Evolutionary conservation across 2,797 vertebrate genomes (phyloP).

Genomic region (Enteromius mattozi): DNA sequence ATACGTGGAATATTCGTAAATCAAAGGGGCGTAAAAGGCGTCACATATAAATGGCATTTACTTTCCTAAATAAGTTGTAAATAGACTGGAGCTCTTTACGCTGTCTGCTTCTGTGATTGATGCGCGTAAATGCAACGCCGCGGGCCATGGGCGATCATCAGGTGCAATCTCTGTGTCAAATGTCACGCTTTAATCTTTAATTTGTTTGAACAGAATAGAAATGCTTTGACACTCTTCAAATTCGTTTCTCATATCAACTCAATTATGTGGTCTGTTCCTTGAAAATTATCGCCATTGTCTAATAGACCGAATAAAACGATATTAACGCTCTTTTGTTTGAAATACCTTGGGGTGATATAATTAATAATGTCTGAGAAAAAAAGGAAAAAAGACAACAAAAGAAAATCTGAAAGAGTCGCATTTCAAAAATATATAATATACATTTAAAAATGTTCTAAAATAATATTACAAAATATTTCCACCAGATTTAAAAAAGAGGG

Average conservation of each 20-base stretch:
- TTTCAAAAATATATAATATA: neutral
- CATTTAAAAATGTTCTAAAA: neutral
- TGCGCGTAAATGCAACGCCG: constrained; percentile 80
- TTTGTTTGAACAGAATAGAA: constrained; percentile 91
- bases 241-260: constrained; percentile 93
- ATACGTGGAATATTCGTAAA: neutral
- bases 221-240: constrained; percentile 88
- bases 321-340: constrained; percentile 68
- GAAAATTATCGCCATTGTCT: constrained; percentile 70
- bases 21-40: constrained; percentile 4
- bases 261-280: constrained; percentile 78
- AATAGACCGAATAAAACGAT: constrained; percentile 78
- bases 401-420: neutral
- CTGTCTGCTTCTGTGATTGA: constrained; percentile 80
- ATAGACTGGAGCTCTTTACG: constrained; percentile 67
- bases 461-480: neutral
- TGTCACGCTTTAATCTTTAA: constrained; percentile 90
- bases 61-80: constrained; percentile 45
- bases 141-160: constrained; percentile 76
- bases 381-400: constrained; percentile 2
- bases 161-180: constrained; percentile 84
- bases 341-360: constrained; percentile 60
- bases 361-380: constrained; percentile 3
- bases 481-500: neutral
- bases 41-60: constrained; percentile 27